These are phyloP conservation scores for Salticus scenicus DNA, from an alignment of 2,888 invertebrate species.

Conservation along the genomic window DNA sequence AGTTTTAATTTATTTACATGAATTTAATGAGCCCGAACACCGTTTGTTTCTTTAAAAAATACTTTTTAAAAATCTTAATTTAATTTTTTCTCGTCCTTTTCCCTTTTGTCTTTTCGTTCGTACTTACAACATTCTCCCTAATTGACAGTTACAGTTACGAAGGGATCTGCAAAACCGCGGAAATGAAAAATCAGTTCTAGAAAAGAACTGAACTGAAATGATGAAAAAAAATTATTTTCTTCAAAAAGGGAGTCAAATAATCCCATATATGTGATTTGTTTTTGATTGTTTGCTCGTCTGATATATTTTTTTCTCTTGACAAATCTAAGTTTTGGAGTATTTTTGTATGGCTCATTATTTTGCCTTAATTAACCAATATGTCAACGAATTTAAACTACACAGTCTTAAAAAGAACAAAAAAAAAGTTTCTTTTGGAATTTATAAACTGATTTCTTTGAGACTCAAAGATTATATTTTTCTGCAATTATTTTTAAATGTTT, in stretches of 20 bases:
- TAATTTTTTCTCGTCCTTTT: slow-evolving; percentile 47
- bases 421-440: slow-evolving; percentile 25
- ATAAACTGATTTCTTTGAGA: slow-evolving; percentile 8
- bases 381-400: slow-evolving; percentile 60
- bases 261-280: slow-evolving; percentile 60
- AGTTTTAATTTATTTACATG: slow-evolving; percentile 64
- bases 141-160: slow-evolving; percentile 67
- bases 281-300: slow-evolving; percentile 33
- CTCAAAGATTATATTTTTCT: slow-evolving; percentile 45
- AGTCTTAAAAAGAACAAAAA: slow-evolving; percentile 25
- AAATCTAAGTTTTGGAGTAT: slow-evolving; percentile 23
- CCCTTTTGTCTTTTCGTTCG: slow-evolving; percentile 19
- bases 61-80: slow-evolving; percentile 47
- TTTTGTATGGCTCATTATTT: slow-evolving; percentile 59
- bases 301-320: slow-evolving; percentile 29
- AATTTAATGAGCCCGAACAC: slow-evolving; percentile 58
- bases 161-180: slow-evolving; percentile 57
- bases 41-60: slow-evolving; percentile 16
- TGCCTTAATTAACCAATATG: slow-evolving; percentile 63
- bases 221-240: slow-evolving; percentile 36
- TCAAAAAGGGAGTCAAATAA: slow-evolving; percentile 52
- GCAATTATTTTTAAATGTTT: slow-evolving; percentile 61
- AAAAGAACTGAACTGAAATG: slow-evolving; percentile 48
- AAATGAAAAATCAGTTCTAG: slow-evolving; percentile 59
- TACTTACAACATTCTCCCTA: slow-evolving; percentile 38